These are phyloP conservation scores for Takifugu bimaculatus DNA, from an alignment of 2,113 vertebrate species.

Conservation along the genomic window DNA sequence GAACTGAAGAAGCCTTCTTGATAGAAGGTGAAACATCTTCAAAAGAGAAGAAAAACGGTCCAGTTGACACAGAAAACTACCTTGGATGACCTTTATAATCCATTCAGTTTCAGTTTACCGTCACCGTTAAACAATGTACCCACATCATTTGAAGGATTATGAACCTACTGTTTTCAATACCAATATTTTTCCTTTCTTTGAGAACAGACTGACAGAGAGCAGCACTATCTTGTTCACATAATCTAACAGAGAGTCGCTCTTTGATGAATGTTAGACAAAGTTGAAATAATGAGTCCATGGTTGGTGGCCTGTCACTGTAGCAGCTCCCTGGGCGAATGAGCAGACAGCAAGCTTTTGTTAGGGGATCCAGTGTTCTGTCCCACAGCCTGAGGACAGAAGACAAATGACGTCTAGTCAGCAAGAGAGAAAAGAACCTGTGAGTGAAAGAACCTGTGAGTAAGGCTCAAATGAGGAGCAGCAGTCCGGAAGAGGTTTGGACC, in stretches of 20 bases:
- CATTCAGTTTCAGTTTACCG: too few relatives aligned
- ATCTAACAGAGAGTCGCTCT: neutral
- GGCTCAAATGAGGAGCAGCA: neutral
- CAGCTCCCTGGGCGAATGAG: constrained; percentile 14
- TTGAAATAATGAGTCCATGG: neutral
- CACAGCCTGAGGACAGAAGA: constrained; percentile 40
- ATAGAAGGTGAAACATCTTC: too few relatives aligned
- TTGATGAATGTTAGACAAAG: constrained; percentile 12
- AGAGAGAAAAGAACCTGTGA: constrained; percentile 14
- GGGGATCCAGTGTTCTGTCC: constrained; percentile 1
- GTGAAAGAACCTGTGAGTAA: neutral
- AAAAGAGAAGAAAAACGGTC: too few relatives aligned
- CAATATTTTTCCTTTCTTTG: too few relatives aligned
- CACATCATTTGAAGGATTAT: too few relatives aligned
- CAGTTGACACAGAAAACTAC: too few relatives aligned
- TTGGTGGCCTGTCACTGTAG: neutral
- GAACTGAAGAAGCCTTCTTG: too few relatives aligned
- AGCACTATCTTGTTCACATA: neutral
- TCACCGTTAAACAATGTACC: too few relatives aligned
- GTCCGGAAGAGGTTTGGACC: neutral
- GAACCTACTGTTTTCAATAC: too few relatives aligned
- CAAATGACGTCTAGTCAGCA: constrained; percentile 32
- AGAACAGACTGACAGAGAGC: too few relatives aligned
- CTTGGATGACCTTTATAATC: too few relatives aligned
- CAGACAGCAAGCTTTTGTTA: constrained; percentile 12